Base-by-base conservation (phyloP, 1,140 invertebrate genomes). In the Monomorium pharaonis region DNA sequence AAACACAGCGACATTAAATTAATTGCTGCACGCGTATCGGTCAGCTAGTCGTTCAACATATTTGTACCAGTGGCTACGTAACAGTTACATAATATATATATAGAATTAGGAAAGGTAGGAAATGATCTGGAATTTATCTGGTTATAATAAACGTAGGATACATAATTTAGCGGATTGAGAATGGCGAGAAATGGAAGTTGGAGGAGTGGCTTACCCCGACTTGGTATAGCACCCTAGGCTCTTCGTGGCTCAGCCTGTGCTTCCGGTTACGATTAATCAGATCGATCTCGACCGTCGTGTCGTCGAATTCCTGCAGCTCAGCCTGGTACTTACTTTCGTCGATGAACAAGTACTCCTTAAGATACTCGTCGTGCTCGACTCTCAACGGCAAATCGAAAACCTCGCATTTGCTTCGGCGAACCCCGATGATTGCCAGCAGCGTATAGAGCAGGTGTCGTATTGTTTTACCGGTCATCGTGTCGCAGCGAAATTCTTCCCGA, bases 191-290 rank as follows among this genome's bases (percentile, higher is more conserved):
- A 21, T n/a, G 18, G 5, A 33, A 42, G 10, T 42, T 67, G 18
- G 47, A 81, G n/a, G 18, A 33, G 3, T 44, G 86, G 92, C 94
- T 95, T 88, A 95, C 94, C 92, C 94, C 94, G 67, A 94, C 91
- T 85, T 95, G 94, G 80, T 93, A 95, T n/a, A 95, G 85, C 24
- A 95, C 90, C 70, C 92, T 91, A 0, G 94, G 94, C 74, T 90
- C 65, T 56, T 92, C 88, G 76, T 94, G 91, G 33, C 58, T 58
- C 7, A 62, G 44, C 30, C 67, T 81, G 67, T 87, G 85, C 58
- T 90, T 91, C 33, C 69, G 89, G 67, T 92, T 92, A 10, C 76
- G 84, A 60, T 94, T 92, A 74, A 94, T 93, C 47, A 94, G 89
- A 63, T 94, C 94, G 60, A 94, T 93, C 85, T 94, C 93, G 84